Evolutionary conservation across 2,797 vertebrate species (phyloP).

Genomic region (Etheostoma nigrum): DNA sequence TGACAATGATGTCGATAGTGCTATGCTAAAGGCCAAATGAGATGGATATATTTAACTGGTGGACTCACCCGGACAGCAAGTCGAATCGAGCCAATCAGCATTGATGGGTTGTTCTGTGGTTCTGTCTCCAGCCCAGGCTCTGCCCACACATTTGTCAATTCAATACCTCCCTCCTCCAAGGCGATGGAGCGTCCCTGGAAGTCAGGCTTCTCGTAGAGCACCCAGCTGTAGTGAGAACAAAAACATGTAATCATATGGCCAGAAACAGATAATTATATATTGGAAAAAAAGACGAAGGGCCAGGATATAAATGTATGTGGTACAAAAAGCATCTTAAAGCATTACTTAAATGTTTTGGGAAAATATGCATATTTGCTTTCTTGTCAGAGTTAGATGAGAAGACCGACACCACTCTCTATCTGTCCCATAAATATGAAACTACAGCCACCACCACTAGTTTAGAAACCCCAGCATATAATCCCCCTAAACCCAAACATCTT

Average conservation of each 20-base stretch:
- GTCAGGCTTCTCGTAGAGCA: constrained; percentile 92
- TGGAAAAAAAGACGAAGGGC: neutral
- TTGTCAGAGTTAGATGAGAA: neutral
- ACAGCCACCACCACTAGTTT: neutral
- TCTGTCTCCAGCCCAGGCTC: constrained; percentile 72
- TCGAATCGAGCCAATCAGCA: constrained; percentile 91
- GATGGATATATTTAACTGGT: constrained; percentile 19
- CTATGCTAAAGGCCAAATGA: neutral
- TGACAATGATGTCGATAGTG: neutral
- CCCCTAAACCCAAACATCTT: neutral
- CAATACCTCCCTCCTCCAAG: constrained; percentile 90
- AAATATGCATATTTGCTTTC: neutral
- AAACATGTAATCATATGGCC: neutral
- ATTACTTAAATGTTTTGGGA: neutral
- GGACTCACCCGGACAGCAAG: constrained; percentile 90
- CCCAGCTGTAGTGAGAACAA: constrained; percentile 86
- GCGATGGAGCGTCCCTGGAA: constrained; percentile 91
- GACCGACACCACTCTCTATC: neutral
- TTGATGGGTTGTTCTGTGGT: constrained; percentile 65
- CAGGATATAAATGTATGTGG: neutral
- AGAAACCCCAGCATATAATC: neutral
- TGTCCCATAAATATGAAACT: neutral
- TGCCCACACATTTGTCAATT: constrained; percentile 89
- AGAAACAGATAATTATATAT: constrained; percentile 4
- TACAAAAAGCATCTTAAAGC: constrained; percentile 6